Base-by-base conservation (phyloP, 2,113 vertebrate genomes). In the Hippopotamus amphibius region DNA sequence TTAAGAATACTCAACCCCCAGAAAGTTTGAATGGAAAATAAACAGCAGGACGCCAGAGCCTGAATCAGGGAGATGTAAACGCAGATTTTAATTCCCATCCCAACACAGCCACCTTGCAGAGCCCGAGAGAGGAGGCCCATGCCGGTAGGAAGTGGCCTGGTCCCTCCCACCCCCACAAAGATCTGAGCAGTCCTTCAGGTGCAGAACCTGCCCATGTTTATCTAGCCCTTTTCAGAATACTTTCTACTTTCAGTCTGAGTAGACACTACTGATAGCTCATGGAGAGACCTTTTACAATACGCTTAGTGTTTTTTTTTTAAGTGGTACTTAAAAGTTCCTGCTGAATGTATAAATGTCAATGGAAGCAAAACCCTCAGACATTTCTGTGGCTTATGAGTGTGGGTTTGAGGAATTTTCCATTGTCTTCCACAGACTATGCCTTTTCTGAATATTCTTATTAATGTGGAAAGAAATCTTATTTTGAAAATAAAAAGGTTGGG, bases 21-120 rank as follows among this genome's bases (percentile, higher is more conserved):
- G 80, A 98, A 99, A 99, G 98, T 99, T 99, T 84, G 99, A 97
- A 33, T 99, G 99, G 97, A 99, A 99, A 98, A 99, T 97, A 92
- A 99, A 99, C 90, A 99, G 99, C 95, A 99, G 99, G 98, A 99
- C 98, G 50, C 99, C 99, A 30, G 99, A 99, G 80, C 99, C 99
- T 99, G 97, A 88, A 72, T 14, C 77, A 95, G 57, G 82, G 83
- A 88, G 85, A 37, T 14, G 10, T 2, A 95, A 57, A 77, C 16
- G 77, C 3, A 59, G n/a, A 24, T 48, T 84, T 88, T 30, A 57
- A 26, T 48, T 14, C n/a, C 48, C 17, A 24, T 8, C 37, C 22
- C 9, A 53, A 24, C 33, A n/a, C 6, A 7, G 9, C 33, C 11
- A 66, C 3, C 6, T 1, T 26, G 3, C 6, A 37, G 30, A 55